Percentiles rank a stretch among this genome's conserved stretches.
Evolutionary conservation across 2,113 vertebrate genomes (phyloP).

Genomic region (Pimephales promelas): DNA sequence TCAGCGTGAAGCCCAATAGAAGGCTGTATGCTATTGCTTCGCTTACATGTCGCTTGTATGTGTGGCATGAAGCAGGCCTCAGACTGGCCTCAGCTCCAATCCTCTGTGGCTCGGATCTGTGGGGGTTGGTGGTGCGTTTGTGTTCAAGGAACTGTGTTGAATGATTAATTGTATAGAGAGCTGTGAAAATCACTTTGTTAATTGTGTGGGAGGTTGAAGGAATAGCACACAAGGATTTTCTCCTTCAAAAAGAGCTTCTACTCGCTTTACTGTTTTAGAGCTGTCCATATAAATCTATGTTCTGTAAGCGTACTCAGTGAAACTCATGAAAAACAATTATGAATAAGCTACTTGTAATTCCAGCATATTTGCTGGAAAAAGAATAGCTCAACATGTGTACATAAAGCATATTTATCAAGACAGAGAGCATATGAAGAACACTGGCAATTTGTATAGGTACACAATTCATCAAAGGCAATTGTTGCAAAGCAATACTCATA

Average conservation of each 20-base stretch:
- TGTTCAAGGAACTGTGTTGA: conserved; percentile 12
- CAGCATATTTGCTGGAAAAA: conserved; percentile 46
- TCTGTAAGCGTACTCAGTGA: conserved; percentile 9
- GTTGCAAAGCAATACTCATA: conserved; percentile 59
- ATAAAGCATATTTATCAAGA: conserved; percentile 60
- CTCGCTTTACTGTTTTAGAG: conserved; percentile 24
- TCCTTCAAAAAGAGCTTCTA: neutral
- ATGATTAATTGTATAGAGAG: conserved; percentile 48
- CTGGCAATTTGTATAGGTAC: conserved; percentile 44
- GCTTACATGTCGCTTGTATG: neutral
- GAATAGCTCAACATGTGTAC: conserved; percentile 43
- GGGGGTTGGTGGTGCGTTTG: conserved; percentile 22
- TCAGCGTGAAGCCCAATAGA: neutral
- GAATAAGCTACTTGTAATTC: conserved; percentile 57
- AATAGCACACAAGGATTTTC: conserved; percentile 20
- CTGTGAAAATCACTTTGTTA: conserved; percentile 56
- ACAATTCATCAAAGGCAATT: conserved; percentile 62
- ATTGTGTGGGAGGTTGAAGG: conserved; percentile 51
- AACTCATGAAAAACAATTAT: conserved; percentile 61
- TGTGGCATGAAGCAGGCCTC: conserved; percentile 24
- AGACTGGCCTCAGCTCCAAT: neutral
- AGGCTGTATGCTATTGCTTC: neutral
- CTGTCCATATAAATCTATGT: conserved; percentile 36
- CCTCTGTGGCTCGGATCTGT: neutral
- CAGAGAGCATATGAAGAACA: conserved; percentile 36